phyloP scores from a whole-genome alignment of 2,113 vertebrate genomes.

The Vireo altiloquus region DNA sequence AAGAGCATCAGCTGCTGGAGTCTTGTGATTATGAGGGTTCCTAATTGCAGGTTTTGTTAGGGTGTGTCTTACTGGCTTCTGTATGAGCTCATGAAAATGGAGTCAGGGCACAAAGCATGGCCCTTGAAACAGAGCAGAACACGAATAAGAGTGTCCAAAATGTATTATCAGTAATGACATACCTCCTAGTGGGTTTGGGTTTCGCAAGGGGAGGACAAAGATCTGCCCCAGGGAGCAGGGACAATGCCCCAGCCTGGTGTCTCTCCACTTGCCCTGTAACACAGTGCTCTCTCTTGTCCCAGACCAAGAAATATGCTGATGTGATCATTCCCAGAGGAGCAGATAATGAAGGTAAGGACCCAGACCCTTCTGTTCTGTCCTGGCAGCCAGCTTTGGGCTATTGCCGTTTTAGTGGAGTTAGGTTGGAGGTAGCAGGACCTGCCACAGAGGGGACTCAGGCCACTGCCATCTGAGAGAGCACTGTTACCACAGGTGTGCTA shows the following conservation, averaged over 20 bases:
- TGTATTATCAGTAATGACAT: not conserved
- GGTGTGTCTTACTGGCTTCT: not conserved
- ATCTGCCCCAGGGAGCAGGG: not conserved
- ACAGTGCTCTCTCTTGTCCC: not conserved
- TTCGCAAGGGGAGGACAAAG: not conserved
- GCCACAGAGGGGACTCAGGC: not conserved
- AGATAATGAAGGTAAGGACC: slow-evolving; percentile 89
- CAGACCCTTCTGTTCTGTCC: not conserved
- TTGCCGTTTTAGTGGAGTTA: not conserved
- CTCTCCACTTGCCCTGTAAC: not conserved
- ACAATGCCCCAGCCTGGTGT: not conserved
- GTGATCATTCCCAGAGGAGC: slow-evolving; percentile 97
- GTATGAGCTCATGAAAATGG: not conserved
- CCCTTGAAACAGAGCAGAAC: not conserved
- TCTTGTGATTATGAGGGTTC: not conserved
- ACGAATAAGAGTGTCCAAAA: not conserved
- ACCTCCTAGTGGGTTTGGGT: not conserved
- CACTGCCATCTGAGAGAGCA: fast-evolving
- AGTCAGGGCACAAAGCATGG: not conserved
- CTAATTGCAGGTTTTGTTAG: not conserved
- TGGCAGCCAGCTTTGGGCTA: not conserved
- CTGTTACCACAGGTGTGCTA: not conserved
- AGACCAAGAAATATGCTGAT: slow-evolving; percentile 99
- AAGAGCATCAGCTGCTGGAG: not conserved
- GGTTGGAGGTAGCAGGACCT: not conserved